Evolutionary conservation across 37 sponge, comb jelly and placozoan species (phyloP).

Genomic region (Tethya wilhelma): DNA sequence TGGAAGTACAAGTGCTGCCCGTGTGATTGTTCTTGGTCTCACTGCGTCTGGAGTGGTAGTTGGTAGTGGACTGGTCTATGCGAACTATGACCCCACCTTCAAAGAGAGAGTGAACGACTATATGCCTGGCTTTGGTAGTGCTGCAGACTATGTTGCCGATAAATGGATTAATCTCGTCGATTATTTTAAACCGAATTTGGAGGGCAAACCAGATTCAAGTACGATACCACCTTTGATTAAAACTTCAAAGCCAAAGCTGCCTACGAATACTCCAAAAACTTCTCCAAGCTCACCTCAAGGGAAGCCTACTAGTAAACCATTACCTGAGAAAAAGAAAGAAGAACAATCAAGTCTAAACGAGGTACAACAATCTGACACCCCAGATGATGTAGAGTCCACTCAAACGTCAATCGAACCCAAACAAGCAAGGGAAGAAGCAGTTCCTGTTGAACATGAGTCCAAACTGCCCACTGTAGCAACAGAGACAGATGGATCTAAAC

Average conservation of each 20-base stretch:
- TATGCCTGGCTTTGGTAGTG: conserved; percentile 57
- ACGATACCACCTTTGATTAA: neutral
- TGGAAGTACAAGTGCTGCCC: neutral
- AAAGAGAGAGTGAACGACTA: conserved; percentile 32
- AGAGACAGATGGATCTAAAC: neutral
- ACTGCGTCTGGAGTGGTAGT: conserved; percentile 10
- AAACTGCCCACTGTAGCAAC: conserved; percentile 7
- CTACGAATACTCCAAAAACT: neutral
- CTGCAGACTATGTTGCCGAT: conserved; percentile 30
- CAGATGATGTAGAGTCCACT: too few relatives aligned
- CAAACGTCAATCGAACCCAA: too few relatives aligned
- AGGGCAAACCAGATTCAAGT: neutral
- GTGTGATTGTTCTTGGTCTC: neutral
- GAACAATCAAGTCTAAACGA: neutral
- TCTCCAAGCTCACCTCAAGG: neutral
- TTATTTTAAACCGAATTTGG: neutral
- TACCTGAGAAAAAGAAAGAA: neutral
- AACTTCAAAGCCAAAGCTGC: neutral
- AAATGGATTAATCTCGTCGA: conserved; percentile 4
- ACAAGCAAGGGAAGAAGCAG: too few relatives aligned
- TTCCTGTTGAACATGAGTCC: neutral
- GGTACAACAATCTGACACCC: neutral
- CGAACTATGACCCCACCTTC: conserved; percentile 48
- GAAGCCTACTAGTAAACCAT: neutral
- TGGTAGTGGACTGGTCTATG: conserved; percentile 49